These are phyloP conservation scores for Holocentrus rufus DNA, from an alignment of 2,797 vertebrate genomes.

Conservation along the genomic window DNA sequence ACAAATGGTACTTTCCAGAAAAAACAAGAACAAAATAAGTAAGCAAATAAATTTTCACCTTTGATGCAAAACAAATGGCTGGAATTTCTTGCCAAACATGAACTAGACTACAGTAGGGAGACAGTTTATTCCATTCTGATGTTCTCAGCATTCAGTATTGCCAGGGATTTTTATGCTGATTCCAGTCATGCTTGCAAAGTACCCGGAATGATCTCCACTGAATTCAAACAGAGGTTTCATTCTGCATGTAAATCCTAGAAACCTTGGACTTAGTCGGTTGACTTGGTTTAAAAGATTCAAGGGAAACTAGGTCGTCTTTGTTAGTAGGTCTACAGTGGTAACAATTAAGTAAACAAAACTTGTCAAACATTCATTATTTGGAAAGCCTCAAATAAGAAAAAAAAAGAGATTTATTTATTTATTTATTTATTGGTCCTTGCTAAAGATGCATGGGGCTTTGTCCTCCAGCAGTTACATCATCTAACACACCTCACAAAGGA, in stretches of 20 bases:
- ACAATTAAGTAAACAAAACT: slow-evolving; percentile 32
- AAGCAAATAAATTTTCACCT: slow-evolving; percentile 42
- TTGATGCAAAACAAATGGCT: slow-evolving; percentile 49
- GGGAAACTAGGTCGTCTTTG: slow-evolving; percentile 58
- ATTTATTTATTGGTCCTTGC: slow-evolving; percentile 19
- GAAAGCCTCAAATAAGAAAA: slow-evolving; percentile 20
- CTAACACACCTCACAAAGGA: slow-evolving; percentile 34
- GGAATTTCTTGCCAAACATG: slow-evolving; percentile 49
- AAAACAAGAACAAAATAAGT: slow-evolving; percentile 40
- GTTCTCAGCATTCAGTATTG: slow-evolving; percentile 40
- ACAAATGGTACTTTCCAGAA: slow-evolving; percentile 43
- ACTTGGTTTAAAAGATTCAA: slow-evolving; percentile 56
- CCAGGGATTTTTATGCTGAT: slow-evolving; percentile 53
- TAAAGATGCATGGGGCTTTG: slow-evolving; percentile 29
- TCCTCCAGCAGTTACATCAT: slow-evolving; percentile 40
- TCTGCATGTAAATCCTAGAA: slow-evolving; percentile 62
- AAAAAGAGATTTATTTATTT: background rate
- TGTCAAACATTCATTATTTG: background rate
- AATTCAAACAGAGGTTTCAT: slow-evolving; percentile 61
- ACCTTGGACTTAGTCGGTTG: slow-evolving; percentile 46
- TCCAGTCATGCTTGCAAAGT: slow-evolving; percentile 50
- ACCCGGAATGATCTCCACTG: slow-evolving; percentile 45
- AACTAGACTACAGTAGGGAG: slow-evolving; percentile 36
- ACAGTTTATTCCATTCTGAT: slow-evolving; percentile 24
- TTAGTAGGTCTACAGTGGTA: slow-evolving; percentile 18